Evolutionary conservation across 92 coral and sea anemone genomes (phyloP).

Genomic region (Desmophyllum pertusum): DNA sequence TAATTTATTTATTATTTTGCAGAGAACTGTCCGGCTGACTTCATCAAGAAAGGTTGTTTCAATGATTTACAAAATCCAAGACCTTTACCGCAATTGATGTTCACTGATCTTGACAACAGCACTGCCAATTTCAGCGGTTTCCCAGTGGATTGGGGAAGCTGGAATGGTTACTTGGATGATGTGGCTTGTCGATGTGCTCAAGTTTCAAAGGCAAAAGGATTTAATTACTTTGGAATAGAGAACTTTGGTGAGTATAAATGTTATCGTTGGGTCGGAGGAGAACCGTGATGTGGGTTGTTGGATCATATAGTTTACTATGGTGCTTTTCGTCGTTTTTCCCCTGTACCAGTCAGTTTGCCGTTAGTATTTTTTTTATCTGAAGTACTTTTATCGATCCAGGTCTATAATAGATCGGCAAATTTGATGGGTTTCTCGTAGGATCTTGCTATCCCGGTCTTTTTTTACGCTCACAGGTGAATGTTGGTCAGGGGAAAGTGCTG

Average conservation of each 20-base stretch:
- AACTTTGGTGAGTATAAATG: conserved; percentile 38
- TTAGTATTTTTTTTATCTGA: too few species aligned
- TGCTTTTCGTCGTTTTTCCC: too few species aligned
- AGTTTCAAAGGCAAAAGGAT: conserved; percentile 33
- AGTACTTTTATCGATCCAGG: not conserved
- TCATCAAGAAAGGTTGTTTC: conserved; percentile 37
- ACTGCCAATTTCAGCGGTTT: conserved; percentile 24
- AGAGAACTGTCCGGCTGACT: conserved; percentile 36
- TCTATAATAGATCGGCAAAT: not conserved
- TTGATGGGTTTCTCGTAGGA: not conserved
- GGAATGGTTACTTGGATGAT: conserved; percentile 38
- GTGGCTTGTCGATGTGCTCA: conserved; percentile 57
- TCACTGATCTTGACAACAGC: conserved; percentile 44
- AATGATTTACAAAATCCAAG: conserved; percentile 25
- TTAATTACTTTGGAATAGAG: conserved; percentile 34
- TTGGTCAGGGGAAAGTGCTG: conserved; percentile 54
- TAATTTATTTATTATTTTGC: not conserved
- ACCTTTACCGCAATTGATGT: conserved; percentile 22
- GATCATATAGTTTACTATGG: too few species aligned
- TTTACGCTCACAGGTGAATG: conserved; percentile 50
- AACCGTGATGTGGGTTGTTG: too few species aligned
- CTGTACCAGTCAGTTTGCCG: too few species aligned
- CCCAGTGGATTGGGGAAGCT: conserved; percentile 58
- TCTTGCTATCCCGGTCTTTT: not conserved
- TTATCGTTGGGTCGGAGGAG: not conserved